Evolutionary conservation across 2,797 vertebrate genomes (phyloP), one percentile per base, ranked within the genome.

Genomic region (Spinus pinus): DNA sequence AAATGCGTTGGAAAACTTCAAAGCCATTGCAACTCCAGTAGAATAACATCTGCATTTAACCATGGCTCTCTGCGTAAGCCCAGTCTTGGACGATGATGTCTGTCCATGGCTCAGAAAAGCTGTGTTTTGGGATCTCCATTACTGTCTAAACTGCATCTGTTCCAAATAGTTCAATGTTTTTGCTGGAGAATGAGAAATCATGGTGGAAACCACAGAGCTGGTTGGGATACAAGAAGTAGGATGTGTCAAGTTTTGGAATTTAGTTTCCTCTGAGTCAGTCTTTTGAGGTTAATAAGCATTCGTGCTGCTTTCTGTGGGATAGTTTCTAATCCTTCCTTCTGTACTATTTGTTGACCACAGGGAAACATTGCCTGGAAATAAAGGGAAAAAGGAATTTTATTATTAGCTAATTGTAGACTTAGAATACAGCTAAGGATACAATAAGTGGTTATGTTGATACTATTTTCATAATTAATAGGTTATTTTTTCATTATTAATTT

Each of bases 191-290:
- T 39, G 88, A 86, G 93, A 89, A 92, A 67, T 65, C 3, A 1
- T 73, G 89, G 74, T 94, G 93, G 69, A 94, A 94, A 93, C 94
- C 93, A 78, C 69, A 81, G 22, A 42, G 27, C 73, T 5, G 7
- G 53, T 91, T 85, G 57, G 53, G 33, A 51, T 89, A 81, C 22
- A 60, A 93, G 79, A 94, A 77, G 47, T 65, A 92, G 41, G 57
- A 89, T 61, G 64, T 83, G 84, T 95, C 89, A 95, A 66, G 82
- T 83, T 91, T 70, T 93, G 91, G 86, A 82, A 94, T 90, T 65
- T 31, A 41, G 90, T 94, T 93, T 90, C 78, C 81, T 96, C 81
- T 96, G 92, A 97, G 84, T 96, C 86, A 95, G 71, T 95, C 79
- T 90, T 96, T 82, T 94, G 91, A 91, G 94, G 90, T 93, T 93